A percentile compares a stretch with the other conserved stretches of the same genome.
Evolutionary conservation across 2,797 vertebrate genomes (phyloP).

Genomic region (Numenius phaeopus): DNA sequence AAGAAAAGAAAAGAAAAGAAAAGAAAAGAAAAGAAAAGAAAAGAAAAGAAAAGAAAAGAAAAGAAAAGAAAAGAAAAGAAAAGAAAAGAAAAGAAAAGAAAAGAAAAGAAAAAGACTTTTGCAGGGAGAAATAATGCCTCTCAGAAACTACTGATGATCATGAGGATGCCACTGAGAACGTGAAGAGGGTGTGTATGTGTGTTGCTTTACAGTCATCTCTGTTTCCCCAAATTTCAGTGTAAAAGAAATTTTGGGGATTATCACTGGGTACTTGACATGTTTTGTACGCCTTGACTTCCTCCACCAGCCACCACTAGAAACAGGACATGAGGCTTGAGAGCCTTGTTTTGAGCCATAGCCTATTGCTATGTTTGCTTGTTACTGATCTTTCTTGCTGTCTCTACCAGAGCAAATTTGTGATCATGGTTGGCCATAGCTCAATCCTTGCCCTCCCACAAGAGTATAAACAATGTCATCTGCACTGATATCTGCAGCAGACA

Average conservation of each 20-base stretch:
- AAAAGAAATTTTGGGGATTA: not conserved
- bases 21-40: fast-evolving
- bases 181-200: not conserved
- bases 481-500: slow-evolving; percentile 68
- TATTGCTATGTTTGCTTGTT: not conserved
- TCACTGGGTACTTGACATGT: not conserved
- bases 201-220: not conserved
- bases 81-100: fast-evolving
- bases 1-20: fast-evolving
- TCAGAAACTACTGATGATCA: not conserved
- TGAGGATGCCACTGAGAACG: not conserved
- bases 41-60: fast-evolving
- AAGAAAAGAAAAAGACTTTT: not conserved
- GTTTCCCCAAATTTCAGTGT: not conserved
- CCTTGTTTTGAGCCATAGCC: not conserved
- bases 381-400: slow-evolving; percentile 28
- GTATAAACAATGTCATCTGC: slow-evolving; percentile 66
- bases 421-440: slow-evolving; percentile 39
- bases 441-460: slow-evolving; percentile 51
- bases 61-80: fast-evolving
- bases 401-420: slow-evolving; percentile 31
- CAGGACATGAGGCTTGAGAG: not conserved
- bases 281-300: not conserved
- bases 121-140: not conserved
- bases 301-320: not conserved